Evolutionary conservation across 1,140 invertebrate species (phyloP), one percentile per base, ranked within the genome.

Genomic region (Samia ricini): DNA sequence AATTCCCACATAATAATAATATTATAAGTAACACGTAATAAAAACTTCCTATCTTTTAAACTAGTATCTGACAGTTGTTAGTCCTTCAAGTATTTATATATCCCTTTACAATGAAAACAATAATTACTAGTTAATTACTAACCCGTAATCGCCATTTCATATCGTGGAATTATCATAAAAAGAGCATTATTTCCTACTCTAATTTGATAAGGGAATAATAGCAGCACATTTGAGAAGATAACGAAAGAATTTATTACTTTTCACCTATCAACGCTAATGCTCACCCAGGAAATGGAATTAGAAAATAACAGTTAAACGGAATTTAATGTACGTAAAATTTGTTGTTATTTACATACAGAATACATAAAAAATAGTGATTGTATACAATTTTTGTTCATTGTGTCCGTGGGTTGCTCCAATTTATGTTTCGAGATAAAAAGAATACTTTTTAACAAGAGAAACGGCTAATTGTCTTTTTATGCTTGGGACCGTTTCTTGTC

Each of bases 331-430:
- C 36, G 57, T 20, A n/a, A 59, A 78, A 76, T 79, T 83, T 77
- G 72, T 75, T 70, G 73, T 68, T 68, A 74, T 78, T 77, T 75
- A 72, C 78, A 79, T 79, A 73, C 71, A 62, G 67, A 24, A 55
- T 5, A 22, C 52, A 55, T 15, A 55, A 76, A 72, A 79, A 71
- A 76, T 64, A 62, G 71, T 55, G 22, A 24, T 5, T 55, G 52
- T 15, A 55, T 8, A 55, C 7, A 15, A 24, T 55, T 23, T 55
- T 42, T 42, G 33, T 8, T 15, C 33, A 42, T 4, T 42, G 33
- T 15, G 33, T 42, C 33, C 33, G n/a, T 42, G 12, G 10, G 33
- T 15, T 42, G 8, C 3, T 42, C 4, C 33, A 42, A 42, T 42
- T 42, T 42, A 15, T 42, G 33, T 42, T 42, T 42, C 8, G 4